phyloP scores from a whole-genome alignment of 2,797 vertebrate genomes.

The Pseudocheirus occidentalis region DNA sequence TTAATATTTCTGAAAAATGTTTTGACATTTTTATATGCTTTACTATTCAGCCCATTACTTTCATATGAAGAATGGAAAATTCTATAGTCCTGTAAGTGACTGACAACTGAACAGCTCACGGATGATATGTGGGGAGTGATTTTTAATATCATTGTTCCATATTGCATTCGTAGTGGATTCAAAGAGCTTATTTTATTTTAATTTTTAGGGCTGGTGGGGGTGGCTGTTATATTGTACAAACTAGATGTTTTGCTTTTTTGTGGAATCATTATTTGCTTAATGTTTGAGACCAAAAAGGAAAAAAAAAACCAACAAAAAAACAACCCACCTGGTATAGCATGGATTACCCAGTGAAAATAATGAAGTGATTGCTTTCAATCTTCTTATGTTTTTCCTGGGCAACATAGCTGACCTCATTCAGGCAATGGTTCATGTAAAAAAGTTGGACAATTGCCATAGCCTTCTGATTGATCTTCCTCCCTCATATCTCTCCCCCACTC shows the following conservation, averaged over 20 bases:
- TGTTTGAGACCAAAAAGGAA: not conserved
- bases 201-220: not conserved
- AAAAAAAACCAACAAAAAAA: too few relatives aligned
- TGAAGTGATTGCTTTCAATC: not conserved
- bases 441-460: not conserved
- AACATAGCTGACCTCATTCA: not conserved
- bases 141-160: constrained; percentile 7
- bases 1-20: constrained; percentile 67
- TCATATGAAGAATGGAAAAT: constrained; percentile 35
- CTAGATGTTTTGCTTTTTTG: not conserved
- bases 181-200: not conserved
- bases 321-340: not conserved
- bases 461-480: not conserved
- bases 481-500: not conserved
- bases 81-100: constrained; percentile 45
- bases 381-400: not conserved
- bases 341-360: not conserved
- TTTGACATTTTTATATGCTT: constrained; percentile 68
- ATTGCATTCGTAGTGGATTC: not conserved
- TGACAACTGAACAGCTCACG: constrained; percentile 42
- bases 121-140: constrained; percentile 30
- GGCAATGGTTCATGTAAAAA: not conserved
- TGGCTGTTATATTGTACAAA: not conserved
- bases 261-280: not conserved
- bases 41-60: constrained; percentile 62